phyloP scores from a whole-genome alignment of 2,113 vertebrate species.

The Micromys minutus region DNA sequence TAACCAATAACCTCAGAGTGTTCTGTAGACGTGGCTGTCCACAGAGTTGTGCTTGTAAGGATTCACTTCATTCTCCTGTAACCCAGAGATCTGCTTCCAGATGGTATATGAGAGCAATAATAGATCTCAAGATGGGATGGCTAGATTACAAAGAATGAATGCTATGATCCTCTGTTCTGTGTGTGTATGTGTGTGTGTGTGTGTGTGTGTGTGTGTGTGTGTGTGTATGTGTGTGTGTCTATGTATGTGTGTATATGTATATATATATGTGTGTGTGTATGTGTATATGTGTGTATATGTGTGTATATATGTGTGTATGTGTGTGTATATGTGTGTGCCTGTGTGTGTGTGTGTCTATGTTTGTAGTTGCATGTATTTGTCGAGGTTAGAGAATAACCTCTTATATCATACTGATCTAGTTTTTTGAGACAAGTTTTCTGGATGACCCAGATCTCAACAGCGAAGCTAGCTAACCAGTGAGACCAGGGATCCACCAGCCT shows the following conservation, averaged over 20 bases:
- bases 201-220: not conserved
- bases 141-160: not conserved
- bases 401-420: not conserved
- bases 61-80: rapidly evolving
- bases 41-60: rapidly evolving
- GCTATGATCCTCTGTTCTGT: not conserved
- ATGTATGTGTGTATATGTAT: not conserved
- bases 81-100: rapidly evolving
- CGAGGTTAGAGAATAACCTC: not conserved
- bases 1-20: rapidly evolving
- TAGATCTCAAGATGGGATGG: not conserved
- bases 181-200: not conserved
- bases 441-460: not conserved
- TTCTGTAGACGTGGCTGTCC: rapidly evolving
- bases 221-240: not conserved
- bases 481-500: no score
- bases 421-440: not conserved
- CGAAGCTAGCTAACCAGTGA: not conserved
- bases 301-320: not conserved
- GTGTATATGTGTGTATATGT: not conserved
- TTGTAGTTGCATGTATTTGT: not conserved
- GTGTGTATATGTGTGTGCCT: not conserved
- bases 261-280: no score
- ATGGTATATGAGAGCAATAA: not conserved
- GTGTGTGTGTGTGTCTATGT: not conserved